Evolutionary conservation across 2,113 vertebrate genomes (phyloP), one percentile per base, ranked within the genome.

Genomic region (Lethenteron reissneri): DNA sequence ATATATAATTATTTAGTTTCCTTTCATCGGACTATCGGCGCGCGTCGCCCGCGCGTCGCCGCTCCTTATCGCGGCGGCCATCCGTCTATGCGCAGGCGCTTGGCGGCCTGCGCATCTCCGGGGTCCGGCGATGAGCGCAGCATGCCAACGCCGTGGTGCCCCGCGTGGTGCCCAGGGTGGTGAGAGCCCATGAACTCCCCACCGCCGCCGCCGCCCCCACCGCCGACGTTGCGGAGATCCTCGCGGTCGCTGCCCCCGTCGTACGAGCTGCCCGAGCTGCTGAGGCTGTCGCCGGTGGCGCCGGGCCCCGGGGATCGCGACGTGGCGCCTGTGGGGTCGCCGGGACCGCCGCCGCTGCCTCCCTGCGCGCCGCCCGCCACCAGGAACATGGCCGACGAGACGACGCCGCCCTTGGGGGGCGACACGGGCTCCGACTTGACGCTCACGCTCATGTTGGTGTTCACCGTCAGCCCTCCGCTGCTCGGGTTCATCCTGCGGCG

Each of bases 381-480:
- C 41, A 41, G 41, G 41, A 41, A 41, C 41, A 41, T 68, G 64
- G 64, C 64, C 1, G 94, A 94, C 0, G 85, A 83, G 72, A 85
- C 85, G 81, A 81, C 87, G 73, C 87, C 83, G 12, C 94, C 92
- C 2, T 90, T 85, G 74, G 86, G 89, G 0, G 92, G 92, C 0
- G 92, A 96, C 72, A 94, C 83, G 0, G 92, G 92, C 79, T 97
- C 92, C 0, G 88, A 90, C 80, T 97, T 97, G 83, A 97, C 95
- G 85, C 84, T 88, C 81, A 97, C 82, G 75, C 84, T 79, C 71
- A 87, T 83, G 80, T 83, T 88, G 76, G 88, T 94, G 84, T 88
- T 91, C 78, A 96, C 87, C 0, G 89, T 92, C 81, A 96, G 83
- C 74, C 25, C n/a, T 68, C 64, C 64, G 25, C n/a, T 17, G 64